Conservation (phyloP, 2,113 vertebrate species). For the Cnemophilus loriae region DNA sequence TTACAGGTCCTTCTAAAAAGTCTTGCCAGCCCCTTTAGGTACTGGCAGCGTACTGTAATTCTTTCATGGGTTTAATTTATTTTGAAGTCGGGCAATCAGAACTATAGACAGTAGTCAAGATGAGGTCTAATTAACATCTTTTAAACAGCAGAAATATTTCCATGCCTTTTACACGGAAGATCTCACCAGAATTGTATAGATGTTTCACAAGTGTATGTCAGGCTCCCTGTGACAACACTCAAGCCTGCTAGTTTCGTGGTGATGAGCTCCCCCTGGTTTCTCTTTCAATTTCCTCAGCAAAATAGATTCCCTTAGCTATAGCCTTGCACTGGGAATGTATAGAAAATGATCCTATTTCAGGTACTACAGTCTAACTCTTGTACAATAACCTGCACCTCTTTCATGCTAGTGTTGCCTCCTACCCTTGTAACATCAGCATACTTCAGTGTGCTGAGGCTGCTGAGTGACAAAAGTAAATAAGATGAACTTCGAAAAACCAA, state of each 20-base stretch:
- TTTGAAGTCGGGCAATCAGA: neutral
- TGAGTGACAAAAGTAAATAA: neutral
- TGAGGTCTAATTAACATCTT: neutral
- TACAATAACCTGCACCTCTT: neutral
- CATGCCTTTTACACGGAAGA: neutral
- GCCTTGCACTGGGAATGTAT: neutral
- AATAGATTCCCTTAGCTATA: neutral
- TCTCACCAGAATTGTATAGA: neutral
- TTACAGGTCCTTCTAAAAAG: neutral
- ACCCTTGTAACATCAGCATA: neutral
- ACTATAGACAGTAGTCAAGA: neutral
- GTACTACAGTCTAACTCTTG: neutral
- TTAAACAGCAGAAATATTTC: neutral
- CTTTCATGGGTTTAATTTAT: neutral
- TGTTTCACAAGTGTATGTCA: neutral
- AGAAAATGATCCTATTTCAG: neutral
- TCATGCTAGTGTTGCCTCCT: neutral
- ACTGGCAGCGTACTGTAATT: neutral
- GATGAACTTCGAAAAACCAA: neutral
- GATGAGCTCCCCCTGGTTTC: neutral
- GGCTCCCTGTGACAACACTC: neutral
- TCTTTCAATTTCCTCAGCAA: neutral
- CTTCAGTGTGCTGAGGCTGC: neutral
- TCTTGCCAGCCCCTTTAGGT: neutral
- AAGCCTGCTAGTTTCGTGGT: neutral